Conservation (phyloP, 2,888 invertebrate genomes). For the Acrobasis suavella region DNA sequence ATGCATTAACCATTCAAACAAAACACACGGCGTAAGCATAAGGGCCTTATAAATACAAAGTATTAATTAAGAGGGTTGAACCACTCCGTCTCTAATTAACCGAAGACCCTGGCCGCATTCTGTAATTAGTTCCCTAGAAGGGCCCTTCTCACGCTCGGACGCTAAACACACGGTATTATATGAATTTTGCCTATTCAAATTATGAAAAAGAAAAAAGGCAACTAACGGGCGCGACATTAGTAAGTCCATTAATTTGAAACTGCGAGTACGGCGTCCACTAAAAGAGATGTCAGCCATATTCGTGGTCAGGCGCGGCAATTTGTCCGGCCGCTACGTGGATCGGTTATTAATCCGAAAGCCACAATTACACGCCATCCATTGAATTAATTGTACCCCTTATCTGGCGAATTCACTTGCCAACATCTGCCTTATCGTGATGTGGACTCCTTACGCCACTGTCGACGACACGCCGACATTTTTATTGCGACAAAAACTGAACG, state of each 20-base stretch:
- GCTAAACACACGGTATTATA: constrained; percentile 60
- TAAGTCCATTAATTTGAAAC: constrained; percentile 35
- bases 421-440: constrained; percentile 51
- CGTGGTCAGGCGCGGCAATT: constrained; percentile 60
- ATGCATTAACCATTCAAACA: constrained; percentile 76
- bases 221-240: constrained; percentile 32
- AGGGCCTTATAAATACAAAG: constrained; percentile 71
- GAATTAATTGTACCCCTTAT: constrained; percentile 71
- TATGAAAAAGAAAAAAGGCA: constrained; percentile 50
- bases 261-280: constrained; percentile 34
- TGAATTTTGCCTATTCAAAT: constrained; percentile 64
- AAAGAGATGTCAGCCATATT: constrained; percentile 52
- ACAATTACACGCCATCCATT: constrained; percentile 65
- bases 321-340: constrained; percentile 67
- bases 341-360: constrained; percentile 68
- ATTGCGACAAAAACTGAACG: constrained; percentile 55
- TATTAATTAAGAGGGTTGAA: constrained; percentile 81
- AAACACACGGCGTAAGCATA: constrained; percentile 70
- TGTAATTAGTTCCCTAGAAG: constrained; percentile 79
- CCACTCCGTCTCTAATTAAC: constrained; percentile 80
- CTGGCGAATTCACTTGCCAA: constrained; percentile 54
- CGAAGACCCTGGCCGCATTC: constrained; percentile 78
- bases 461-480: constrained; percentile 51
- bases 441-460: constrained; percentile 50
- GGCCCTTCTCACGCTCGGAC: constrained; percentile 75